Percentiles rank a stretch among this genome's conserved stretches.
These are phyloP conservation scores for Keiferia lycopersicella DNA, from an alignment of 2,888 invertebrate genomes.

Conservation along the genomic window DNA sequence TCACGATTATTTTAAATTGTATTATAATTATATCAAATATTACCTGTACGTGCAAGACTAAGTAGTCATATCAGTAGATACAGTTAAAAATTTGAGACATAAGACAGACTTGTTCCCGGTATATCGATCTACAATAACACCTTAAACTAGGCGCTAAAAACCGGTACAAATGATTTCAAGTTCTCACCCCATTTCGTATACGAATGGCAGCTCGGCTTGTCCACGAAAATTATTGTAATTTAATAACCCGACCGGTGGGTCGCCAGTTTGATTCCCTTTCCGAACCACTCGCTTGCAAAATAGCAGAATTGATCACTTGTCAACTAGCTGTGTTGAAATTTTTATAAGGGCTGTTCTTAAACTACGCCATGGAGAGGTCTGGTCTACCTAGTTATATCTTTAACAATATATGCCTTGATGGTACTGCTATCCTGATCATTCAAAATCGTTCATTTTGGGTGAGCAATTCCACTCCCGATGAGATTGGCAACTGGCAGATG, in stretches of 20 bases:
- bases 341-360: conserved; percentile 51
- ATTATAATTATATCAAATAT: too few species aligned
- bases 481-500: too few species aligned
- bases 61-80: too few species aligned
- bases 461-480: too few species aligned
- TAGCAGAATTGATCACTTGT: conserved; percentile 76
- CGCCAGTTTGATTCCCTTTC: conserved; percentile 45
- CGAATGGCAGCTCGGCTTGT: conserved; percentile 15
- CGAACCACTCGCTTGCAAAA: conserved; percentile 60
- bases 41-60: too few species aligned
- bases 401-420: too few species aligned
- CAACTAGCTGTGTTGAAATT: conserved; percentile 57
- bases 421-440: too few species aligned
- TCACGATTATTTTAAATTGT: too few species aligned
- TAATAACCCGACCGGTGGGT: conserved; percentile 64
- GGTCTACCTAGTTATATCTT: too few species aligned
- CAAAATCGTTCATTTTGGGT: too few species aligned
- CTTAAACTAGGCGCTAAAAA: conserved; percentile 27
- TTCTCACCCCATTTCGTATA: conserved; percentile 33
- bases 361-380: background rate
- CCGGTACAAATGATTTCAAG: conserved; percentile 33
- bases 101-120: background rate
- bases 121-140: background rate
- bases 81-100: background rate
- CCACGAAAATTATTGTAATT: conserved; percentile 69